These are phyloP conservation scores for Oeneis ivallda DNA, from an alignment of 2,888 invertebrate species.

Conservation along the genomic window DNA sequence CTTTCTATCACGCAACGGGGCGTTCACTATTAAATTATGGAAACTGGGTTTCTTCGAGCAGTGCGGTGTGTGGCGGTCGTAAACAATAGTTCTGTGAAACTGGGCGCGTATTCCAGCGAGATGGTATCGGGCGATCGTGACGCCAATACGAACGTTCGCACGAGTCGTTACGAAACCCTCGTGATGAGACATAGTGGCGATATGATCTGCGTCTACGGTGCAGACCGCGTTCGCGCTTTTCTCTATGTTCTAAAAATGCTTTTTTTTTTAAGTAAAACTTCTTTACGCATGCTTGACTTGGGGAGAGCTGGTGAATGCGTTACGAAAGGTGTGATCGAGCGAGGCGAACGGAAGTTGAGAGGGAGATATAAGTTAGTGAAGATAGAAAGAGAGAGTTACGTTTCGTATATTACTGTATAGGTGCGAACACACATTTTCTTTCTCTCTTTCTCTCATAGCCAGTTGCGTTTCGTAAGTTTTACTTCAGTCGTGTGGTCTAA, in stretches of 20 bases:
- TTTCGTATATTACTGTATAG: too few species aligned
- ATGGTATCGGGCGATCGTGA: constrained; percentile 61
- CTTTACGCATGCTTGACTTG: too few species aligned
- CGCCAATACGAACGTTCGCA: constrained; percentile 64
- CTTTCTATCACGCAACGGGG: constrained; percentile 21
- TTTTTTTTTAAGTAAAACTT: too few species aligned
- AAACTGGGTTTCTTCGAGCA: constrained; percentile 11
- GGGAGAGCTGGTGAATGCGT: too few species aligned
- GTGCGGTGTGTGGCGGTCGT: constrained; percentile 16
- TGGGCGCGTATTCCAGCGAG: constrained; percentile 22
- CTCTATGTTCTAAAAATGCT: constrained; percentile 7
- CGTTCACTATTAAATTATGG: constrained; percentile 17
- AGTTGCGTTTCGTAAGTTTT: too few species aligned
- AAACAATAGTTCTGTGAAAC: constrained; percentile 32
- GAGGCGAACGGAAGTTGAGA: too few species aligned
- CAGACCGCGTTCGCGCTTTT: constrained; percentile 29
- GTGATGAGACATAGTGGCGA: constrained; percentile 47
- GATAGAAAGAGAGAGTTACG: too few species aligned
- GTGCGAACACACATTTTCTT: too few species aligned
- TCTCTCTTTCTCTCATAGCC: too few species aligned
- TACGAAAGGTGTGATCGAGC: too few species aligned
- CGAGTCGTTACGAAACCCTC: constrained; percentile 57
- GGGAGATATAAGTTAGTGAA: too few species aligned
- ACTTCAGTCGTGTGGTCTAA: too few species aligned
- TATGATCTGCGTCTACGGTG: constrained; percentile 39